These are phyloP conservation scores for Nasonia oneida DNA, from an alignment of 2,888 invertebrate species.

Conservation along the genomic window DNA sequence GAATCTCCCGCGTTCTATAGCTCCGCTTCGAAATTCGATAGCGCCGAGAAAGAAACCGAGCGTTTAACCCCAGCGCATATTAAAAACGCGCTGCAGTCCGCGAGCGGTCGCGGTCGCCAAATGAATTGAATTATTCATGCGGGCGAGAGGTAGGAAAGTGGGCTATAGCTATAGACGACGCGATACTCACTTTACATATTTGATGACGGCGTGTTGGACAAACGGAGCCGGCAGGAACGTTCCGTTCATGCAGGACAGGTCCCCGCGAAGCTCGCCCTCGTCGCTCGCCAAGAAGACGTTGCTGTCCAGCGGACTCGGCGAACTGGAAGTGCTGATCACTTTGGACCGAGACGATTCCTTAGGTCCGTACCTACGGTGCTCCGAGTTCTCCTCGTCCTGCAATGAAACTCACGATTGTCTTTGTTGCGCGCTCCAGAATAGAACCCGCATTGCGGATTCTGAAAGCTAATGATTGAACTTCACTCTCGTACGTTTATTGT, in stretches of 20 bases:
- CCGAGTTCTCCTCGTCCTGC: conserved; percentile 47
- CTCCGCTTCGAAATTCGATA: conserved; percentile 24
- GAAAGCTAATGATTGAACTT: not conserved
- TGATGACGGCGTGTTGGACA: conserved; percentile 75
- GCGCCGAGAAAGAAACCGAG: not conserved
- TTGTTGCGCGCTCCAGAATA: not conserved
- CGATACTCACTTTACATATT: conserved; percentile 77
- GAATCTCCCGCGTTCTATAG: not conserved
- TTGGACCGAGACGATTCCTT: conserved; percentile 27
- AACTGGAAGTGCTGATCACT: conserved; percentile 7
- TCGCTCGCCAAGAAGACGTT: conserved; percentile 53
- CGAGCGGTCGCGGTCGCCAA: not conserved
- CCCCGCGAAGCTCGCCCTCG: conserved; percentile 68
- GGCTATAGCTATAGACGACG: not conserved
- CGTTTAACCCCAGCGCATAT: not conserved
- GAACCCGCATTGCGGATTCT: not conserved
- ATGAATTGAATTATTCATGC: conserved; percentile 70
- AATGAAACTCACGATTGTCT: conserved; percentile 36
- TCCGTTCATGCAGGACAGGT: conserved; percentile 76
- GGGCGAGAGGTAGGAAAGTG: conserved; percentile 51
- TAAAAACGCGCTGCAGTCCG: not conserved
- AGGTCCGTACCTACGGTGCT: conserved; percentile 45
- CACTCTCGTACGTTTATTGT: conserved; percentile 27
- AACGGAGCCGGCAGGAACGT: conserved; percentile 76
- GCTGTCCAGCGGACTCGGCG: conserved; percentile 16